phyloP scores from a whole-genome alignment of 2,888 invertebrate species.

The Hydropsyche betteni region DNA sequence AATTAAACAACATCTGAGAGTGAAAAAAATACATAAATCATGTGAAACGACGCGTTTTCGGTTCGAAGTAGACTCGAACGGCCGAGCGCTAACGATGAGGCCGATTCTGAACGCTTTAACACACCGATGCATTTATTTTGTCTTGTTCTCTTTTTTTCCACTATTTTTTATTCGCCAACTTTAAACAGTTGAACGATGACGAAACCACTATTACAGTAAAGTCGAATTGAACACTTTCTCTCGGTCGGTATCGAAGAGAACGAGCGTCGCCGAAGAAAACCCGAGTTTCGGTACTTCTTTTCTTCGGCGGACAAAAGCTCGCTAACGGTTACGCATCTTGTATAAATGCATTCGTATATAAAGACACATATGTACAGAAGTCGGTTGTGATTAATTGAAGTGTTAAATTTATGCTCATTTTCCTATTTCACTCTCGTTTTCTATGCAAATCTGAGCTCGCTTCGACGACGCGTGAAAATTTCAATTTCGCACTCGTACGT shows the following conservation, averaged over 20 bases:
- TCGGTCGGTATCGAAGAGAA: background rate
- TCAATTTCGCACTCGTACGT: slow-evolving; percentile 23
- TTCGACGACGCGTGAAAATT: slow-evolving; percentile 31
- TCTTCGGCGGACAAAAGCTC: background rate
- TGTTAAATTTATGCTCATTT: slow-evolving; percentile 42
- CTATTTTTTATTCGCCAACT: slow-evolving; percentile 3
- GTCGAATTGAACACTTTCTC: slow-evolving; percentile 29
- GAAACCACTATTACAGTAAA: slow-evolving; percentile 25
- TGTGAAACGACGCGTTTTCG: background rate
- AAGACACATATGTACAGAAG: background rate
- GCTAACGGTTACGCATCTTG: slow-evolving; percentile 19
- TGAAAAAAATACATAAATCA: slow-evolving; percentile 9
- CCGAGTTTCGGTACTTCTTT: background rate
- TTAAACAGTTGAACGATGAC: slow-evolving; percentile 23
- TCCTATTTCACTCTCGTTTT: slow-evolving; percentile 45
- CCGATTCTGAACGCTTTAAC: slow-evolving; percentile 13
- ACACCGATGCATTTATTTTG: slow-evolving; percentile 1
- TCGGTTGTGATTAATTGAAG: slow-evolving; percentile 36
- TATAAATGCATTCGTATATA: slow-evolving; percentile 21
- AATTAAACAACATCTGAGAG: background rate
- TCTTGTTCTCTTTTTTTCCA: background rate
- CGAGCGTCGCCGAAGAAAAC: background rate
- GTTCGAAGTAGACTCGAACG: background rate
- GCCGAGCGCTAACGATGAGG: too few species aligned
- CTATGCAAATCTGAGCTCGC: slow-evolving; percentile 35